phyloP scores from a whole-genome alignment of 2,113 vertebrate genomes.

The Lutjanus erythropterus region DNA sequence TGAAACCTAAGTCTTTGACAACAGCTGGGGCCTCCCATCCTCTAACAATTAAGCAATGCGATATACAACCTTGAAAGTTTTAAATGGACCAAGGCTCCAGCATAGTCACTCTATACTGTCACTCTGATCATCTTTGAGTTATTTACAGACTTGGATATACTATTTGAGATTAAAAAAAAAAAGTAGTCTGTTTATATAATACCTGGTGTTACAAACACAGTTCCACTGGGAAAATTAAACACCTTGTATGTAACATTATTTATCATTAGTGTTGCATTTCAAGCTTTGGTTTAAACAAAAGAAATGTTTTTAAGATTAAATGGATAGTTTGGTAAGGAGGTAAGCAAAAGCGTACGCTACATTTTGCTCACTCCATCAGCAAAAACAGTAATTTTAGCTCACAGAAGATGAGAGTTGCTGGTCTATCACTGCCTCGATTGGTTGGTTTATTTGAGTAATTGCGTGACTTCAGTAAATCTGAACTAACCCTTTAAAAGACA shows the following conservation, averaged over 20 bases:
- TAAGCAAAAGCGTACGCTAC: too few species aligned
- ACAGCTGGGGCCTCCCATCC: constrained; percentile 70
- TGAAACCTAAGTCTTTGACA: constrained; percentile 75
- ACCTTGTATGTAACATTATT: constrained; percentile 37
- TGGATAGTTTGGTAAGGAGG: too few species aligned
- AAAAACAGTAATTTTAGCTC: too few species aligned
- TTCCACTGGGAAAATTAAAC: constrained; percentile 17
- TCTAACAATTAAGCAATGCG: constrained; percentile 60
- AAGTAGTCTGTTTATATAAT: constrained; percentile 38
- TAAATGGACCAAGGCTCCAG: background rate
- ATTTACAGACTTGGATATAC: constrained; percentile 21
- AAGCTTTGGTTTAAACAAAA: constrained; percentile 37
- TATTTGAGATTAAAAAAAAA: constrained; percentile 19
- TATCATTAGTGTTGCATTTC: constrained; percentile 15
- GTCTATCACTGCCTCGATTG: too few species aligned
- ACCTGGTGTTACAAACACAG: constrained; percentile 1
- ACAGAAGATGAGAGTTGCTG: too few species aligned
- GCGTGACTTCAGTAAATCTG: too few species aligned
- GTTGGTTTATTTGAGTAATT: too few species aligned
- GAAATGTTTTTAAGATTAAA: constrained; percentile 22
- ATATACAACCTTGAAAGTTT: constrained; percentile 44
- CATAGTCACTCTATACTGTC: constrained; percentile 38
- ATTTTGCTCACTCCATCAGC: too few species aligned
- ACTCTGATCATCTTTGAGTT: constrained; percentile 25
- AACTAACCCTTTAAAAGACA: too few species aligned